phyloP scores from a whole-genome alignment of 1,140 invertebrate genomes.

The Drosophila equinoxialis region DNA sequence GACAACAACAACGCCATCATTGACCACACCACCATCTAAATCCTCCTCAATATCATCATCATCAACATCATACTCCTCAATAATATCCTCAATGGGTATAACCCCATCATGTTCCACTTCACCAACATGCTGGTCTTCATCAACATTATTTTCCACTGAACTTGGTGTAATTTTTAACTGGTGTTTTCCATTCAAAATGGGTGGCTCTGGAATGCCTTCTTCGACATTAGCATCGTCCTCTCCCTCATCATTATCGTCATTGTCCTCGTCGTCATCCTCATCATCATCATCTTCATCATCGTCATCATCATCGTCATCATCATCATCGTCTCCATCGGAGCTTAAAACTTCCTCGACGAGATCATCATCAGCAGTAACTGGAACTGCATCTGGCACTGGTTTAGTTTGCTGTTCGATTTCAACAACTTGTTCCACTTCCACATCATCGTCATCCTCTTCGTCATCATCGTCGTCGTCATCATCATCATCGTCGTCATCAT shows the following conservation, averaged over 20 bases:
- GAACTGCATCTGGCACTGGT: conserved; percentile 35
- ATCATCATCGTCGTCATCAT: conserved; percentile 47
- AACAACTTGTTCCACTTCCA: conserved; percentile 37
- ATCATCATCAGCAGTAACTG: conserved; percentile 38
- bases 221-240: neutral
- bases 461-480: conserved; percentile 37
- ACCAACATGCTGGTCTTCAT: neutral
- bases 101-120: conserved; percentile 22
- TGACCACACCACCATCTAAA: conserved; percentile 34
- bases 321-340: conserved; percentile 39
- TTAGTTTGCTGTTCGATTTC: conserved; percentile 41
- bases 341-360: conserved; percentile 41
- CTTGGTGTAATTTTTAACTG: neutral
- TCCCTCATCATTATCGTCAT: neutral
- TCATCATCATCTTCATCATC: conserved; percentile 10
- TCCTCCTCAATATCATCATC: conserved; percentile 41
- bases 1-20: conserved; percentile 23
- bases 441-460: conserved; percentile 36
- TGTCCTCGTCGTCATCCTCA: conserved; percentile 22
- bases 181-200: neutral
- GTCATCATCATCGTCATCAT: conserved; percentile 23
- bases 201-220: neutral
- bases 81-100: conserved; percentile 62
- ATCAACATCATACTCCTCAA: conserved; percentile 62
- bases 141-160: conserved; percentile 13